Evolutionary conservation across 2,797 vertebrate species (phyloP).

Genomic region (Pygocentrus nattereri): DNA sequence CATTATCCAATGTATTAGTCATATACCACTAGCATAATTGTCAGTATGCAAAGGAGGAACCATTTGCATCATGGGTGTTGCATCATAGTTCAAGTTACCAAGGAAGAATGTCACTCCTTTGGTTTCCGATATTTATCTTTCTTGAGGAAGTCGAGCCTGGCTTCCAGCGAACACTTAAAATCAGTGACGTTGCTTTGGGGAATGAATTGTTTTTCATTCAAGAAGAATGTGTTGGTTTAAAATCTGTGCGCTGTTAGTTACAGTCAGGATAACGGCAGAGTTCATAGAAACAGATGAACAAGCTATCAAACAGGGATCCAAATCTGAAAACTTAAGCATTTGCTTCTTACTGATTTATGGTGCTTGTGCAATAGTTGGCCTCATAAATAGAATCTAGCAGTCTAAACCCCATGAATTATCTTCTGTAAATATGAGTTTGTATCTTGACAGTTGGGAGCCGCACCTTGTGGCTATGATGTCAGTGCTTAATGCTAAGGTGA

Average conservation of each 20-base stretch:
- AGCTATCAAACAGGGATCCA: neutral
- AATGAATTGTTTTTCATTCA: conserved; percentile 22
- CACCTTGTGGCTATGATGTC: conserved; percentile 30
- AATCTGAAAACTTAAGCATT: neutral
- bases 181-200: conserved; percentile 15
- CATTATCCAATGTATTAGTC: neutral
- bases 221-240: neutral
- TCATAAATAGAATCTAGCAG: conserved; percentile 13
- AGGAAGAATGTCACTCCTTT: conserved; percentile 36
- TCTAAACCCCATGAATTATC: conserved; percentile 36
- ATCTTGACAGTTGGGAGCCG: conserved; percentile 29
- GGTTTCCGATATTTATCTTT: conserved; percentile 42
- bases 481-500: conserved; percentile 32
- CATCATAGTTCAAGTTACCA: conserved; percentile 50
- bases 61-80: conserved; percentile 36
- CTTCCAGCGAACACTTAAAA: conserved; percentile 31
- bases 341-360: neutral
- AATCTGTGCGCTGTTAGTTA: neutral
- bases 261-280: neutral
- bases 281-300: neutral
- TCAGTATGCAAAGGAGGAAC: neutral
- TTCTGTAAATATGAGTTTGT: conserved; percentile 30
- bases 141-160: neutral
- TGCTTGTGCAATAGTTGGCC: conserved; percentile 6
- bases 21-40: neutral